Percentiles rank a stretch among this genome's conserved stretches.
Conservation (phyloP, 2,797 vertebrate species). For the Molossus molossus region DNA sequence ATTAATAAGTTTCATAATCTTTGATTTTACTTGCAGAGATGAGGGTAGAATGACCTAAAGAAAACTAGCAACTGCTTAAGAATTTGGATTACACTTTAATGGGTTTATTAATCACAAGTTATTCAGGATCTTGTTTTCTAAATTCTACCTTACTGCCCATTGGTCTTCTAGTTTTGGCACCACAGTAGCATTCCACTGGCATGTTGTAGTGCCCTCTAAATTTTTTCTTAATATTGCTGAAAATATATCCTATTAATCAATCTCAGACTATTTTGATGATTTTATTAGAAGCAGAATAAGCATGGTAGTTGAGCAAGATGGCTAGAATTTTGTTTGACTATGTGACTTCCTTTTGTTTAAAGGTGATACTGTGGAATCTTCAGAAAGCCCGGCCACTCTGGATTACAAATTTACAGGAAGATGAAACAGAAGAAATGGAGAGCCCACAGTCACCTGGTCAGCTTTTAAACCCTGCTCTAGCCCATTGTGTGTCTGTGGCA, state of each 20-base stretch:
- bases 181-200: background rate
- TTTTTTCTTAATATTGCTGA: background rate
- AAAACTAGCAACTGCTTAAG: conserved; percentile 56
- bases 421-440: conserved; percentile 88
- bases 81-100: conserved; percentile 2
- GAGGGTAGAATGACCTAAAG: conserved; percentile 18
- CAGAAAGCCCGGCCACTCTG: conserved; percentile 96
- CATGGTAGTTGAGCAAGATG: conserved; percentile 21
- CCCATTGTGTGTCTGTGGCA: conserved; percentile 94
- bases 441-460: conserved; percentile 90
- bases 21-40: conserved; percentile 44
- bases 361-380: conserved; percentile 98
- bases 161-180: conserved; percentile 23
- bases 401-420: conserved; percentile 95
- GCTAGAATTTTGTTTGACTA: conserved; percentile 54
- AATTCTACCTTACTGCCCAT: background rate
- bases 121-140: conserved; percentile 7
- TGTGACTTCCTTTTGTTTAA: conserved; percentile 69
- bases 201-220: background rate
- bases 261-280: conserved; percentile 42
- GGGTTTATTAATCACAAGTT: background rate
- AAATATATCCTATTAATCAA: background rate
- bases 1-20: conserved; percentile 18
- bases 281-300: conserved; percentile 50
- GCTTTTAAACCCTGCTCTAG: conserved; percentile 97